Conservation (phyloP, 2,113 vertebrate genomes). For the Corynorhinus townsendii region DNA sequence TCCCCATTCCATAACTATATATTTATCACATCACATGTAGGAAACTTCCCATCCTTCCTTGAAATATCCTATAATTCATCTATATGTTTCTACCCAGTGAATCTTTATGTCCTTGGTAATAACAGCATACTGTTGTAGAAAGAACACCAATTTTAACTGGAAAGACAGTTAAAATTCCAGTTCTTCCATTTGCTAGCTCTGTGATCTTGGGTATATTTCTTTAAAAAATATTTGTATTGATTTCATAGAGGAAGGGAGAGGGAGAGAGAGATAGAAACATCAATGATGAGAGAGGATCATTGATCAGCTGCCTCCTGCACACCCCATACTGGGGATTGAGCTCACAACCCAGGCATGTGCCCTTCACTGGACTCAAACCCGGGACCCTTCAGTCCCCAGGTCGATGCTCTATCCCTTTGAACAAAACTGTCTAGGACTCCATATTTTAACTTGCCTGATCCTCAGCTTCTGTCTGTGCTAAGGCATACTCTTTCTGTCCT, state of each 20-base stretch:
- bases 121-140: neutral
- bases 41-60: neutral
- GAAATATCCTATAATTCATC: neutral
- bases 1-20: neutral
- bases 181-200: neutral
- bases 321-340: no score
- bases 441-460: neutral
- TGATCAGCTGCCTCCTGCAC: no score
- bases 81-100: neutral
- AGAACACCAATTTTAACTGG: neutral
- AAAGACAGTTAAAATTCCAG: neutral
- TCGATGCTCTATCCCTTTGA: no score
- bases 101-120: neutral
- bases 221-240: no score
- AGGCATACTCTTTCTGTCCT: neutral
- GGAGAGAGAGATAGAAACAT: no score
- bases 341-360: no score
- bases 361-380: no score
- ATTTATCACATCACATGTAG: neutral
- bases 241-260: no score
- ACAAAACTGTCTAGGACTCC: no score
- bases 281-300: no score
- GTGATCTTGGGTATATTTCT: neutral
- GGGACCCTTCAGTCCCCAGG: no score
- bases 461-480: neutral